Conservation (phyloP, 2,797 vertebrate species). For the Ceryle rudis region DNA sequence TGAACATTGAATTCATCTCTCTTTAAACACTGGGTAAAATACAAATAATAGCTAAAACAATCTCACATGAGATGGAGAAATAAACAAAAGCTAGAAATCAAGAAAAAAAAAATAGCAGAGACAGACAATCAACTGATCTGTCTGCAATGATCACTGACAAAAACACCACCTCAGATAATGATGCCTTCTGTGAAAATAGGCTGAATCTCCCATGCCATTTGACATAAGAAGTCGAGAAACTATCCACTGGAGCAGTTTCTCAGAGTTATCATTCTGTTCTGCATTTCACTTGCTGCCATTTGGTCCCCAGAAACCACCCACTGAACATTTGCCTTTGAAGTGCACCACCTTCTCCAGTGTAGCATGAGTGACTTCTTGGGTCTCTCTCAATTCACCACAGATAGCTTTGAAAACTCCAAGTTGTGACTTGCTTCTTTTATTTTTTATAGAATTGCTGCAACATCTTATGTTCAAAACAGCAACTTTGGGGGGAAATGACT, state of each 20-base stretch:
- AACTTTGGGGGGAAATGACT: background rate
- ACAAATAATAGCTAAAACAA: background rate
- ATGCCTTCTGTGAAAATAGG: background rate
- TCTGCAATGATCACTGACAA: background rate
- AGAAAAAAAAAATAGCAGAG: rapidly evolving
- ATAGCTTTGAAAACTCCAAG: background rate
- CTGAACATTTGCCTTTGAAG: conserved; percentile 50
- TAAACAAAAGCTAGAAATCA: background rate
- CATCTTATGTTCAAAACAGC: background rate
- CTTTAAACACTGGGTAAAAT: background rate
- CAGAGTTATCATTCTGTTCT: background rate
- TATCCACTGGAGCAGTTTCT: background rate
- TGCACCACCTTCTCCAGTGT: background rate
- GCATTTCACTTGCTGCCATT: conserved; percentile 20
- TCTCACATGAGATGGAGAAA: background rate
- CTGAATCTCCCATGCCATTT: background rate
- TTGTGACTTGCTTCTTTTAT: background rate
- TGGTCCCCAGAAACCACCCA: conserved; percentile 51
- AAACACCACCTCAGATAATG: background rate
- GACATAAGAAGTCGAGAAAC: background rate
- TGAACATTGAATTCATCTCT: background rate
- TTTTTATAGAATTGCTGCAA: background rate
- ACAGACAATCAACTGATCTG: background rate
- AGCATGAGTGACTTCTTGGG: conserved; percentile 40
- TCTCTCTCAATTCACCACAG: background rate